A percentile compares a stretch with the other conserved stretches of the same genome.
Conservation (phyloP, 2,888 invertebrate genomes). For the Temnothorax ravouxi region DNA sequence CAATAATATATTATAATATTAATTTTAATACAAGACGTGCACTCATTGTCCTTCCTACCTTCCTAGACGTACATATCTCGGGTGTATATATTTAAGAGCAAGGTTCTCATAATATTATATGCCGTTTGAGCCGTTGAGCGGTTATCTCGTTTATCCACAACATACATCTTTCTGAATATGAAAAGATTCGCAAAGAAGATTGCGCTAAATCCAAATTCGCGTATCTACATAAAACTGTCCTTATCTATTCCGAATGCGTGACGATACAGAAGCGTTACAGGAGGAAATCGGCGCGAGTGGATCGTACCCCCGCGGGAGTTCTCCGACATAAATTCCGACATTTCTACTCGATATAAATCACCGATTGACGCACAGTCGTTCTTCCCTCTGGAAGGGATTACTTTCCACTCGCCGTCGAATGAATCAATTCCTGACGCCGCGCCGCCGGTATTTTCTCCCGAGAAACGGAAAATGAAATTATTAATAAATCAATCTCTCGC, state of each 20-base stretch:
- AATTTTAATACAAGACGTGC: background rate
- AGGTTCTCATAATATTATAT: background rate
- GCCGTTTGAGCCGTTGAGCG: background rate
- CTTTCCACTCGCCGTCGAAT: constrained; percentile 29
- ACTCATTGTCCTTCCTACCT: background rate
- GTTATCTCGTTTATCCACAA: background rate
- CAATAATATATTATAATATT: constrained; percentile 29
- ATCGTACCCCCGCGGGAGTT: constrained; percentile 65
- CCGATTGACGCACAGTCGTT: constrained; percentile 28
- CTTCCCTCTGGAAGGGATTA: constrained; percentile 19
- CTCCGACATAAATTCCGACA: constrained; percentile 57
- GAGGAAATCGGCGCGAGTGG: constrained; percentile 43
- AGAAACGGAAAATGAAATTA: constrained; percentile 36
- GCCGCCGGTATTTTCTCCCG: constrained; percentile 39
- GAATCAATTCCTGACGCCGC: constrained; percentile 40
- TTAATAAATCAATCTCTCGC: constrained; percentile 49
- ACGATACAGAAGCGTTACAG: constrained; percentile 53
- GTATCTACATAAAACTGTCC: constrained; percentile 74
- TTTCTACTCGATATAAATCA: constrained; percentile 65
- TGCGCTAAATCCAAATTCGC: constrained; percentile 30
- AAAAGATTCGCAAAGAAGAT: constrained; percentile 12
- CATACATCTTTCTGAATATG: background rate
- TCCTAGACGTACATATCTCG: background rate
- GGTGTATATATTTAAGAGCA: background rate
- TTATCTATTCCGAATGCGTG: constrained; percentile 65